Conservation (phyloP, 2,888 invertebrate genomes). For the Epistrophella euchroma region DNA sequence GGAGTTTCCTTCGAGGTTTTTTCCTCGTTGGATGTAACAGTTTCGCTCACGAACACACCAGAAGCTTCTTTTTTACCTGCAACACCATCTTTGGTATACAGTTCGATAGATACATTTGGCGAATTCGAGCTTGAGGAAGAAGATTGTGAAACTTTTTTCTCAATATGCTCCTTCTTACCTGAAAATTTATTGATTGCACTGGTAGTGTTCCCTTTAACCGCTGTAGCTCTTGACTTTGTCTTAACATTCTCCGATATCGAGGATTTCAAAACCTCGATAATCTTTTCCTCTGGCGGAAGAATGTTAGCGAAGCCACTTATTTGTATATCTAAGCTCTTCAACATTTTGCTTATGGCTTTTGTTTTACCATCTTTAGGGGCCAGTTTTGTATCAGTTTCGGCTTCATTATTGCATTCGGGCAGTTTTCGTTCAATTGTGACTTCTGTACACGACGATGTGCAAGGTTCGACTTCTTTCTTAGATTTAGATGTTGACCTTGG, state of each 20-base stretch:
- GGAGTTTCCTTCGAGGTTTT: background rate
- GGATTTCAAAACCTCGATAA: constrained; percentile 82
- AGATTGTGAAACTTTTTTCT: constrained; percentile 39
- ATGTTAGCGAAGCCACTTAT: constrained; percentile 83
- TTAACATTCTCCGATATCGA: constrained; percentile 84
- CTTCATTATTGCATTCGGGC: constrained; percentile 27
- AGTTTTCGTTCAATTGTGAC: constrained; percentile 76
- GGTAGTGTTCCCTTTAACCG: constrained; percentile 81
- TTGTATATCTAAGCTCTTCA: constrained; percentile 83
- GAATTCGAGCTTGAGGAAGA: constrained; percentile 50
- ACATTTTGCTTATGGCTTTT: constrained; percentile 83
- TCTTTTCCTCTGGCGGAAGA: constrained; percentile 81
- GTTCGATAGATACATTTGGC: constrained; percentile 38
- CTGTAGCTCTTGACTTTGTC: constrained; percentile 83
- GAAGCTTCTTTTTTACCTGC: constrained; percentile 29
- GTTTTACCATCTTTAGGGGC: constrained; percentile 81
- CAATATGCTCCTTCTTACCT: constrained; percentile 33
- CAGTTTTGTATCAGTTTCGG: constrained; percentile 77
- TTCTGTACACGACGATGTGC: constrained; percentile 64
- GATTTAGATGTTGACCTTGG: constrained; percentile 55
- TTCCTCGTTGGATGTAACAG: background rate
- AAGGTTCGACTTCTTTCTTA: constrained; percentile 45
- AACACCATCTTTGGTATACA: background rate
- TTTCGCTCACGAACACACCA: background rate
- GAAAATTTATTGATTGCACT: constrained; percentile 40